A percentile compares a stretch with the other conserved stretches of the same genome.
Conservation (phyloP, 2,113 vertebrate genomes). For the Oreotrochilus melanogaster region DNA sequence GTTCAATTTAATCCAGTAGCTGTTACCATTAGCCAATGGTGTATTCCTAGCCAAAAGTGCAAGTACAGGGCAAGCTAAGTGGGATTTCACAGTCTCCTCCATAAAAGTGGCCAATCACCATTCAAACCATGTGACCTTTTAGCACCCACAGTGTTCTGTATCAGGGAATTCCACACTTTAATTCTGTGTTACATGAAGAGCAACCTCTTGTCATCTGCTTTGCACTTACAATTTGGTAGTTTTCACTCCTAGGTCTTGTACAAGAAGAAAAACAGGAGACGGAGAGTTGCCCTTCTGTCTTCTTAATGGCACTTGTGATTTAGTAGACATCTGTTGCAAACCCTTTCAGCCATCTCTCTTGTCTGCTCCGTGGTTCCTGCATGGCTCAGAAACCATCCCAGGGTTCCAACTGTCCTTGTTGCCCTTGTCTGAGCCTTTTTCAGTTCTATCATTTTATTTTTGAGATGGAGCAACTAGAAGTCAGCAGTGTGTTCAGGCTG, state of each 20-base stretch:
- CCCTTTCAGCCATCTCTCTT: neutral
- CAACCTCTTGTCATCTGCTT: neutral
- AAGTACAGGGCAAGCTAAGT: neutral
- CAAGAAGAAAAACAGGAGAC: neutral
- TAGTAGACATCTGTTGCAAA: neutral
- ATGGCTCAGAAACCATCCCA: neutral
- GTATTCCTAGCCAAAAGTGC: neutral
- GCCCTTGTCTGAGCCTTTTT: neutral
- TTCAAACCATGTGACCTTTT: neutral
- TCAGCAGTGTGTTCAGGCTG: neutral
- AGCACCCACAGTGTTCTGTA: neutral
- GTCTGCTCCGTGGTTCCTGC: neutral
- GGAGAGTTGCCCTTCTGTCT: neutral
- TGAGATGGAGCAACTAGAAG: neutral
- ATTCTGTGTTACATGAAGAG: neutral
- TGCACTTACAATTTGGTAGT: neutral
- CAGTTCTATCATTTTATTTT: constrained; percentile 11
- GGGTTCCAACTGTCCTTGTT: neutral
- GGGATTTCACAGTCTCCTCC: neutral
- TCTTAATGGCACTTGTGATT: neutral
- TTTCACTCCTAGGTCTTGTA: neutral
- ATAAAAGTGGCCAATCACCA: neutral
- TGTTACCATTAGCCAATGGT: neutral
- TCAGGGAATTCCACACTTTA: neutral
- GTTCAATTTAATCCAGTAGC: neutral